phyloP scores from a whole-genome alignment of 2,797 vertebrate genomes.

The Botia almorhae region DNA sequence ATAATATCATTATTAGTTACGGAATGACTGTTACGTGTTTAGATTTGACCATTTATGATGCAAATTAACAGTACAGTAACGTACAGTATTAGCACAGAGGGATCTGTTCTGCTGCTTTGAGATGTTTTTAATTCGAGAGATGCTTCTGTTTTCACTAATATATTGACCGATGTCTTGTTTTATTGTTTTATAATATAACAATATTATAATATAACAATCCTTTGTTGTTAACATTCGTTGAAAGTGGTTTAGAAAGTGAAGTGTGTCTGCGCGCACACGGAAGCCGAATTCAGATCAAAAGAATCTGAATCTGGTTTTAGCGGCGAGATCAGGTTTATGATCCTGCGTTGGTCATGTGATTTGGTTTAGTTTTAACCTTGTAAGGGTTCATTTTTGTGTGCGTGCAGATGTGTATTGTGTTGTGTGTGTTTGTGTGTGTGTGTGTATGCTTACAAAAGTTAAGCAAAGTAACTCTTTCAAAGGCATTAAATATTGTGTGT shows the following conservation, averaged over 20 bases:
- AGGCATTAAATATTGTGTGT: slow-evolving; percentile 27
- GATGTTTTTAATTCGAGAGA: not conserved
- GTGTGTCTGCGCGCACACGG: not conserved
- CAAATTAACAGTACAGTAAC: slow-evolving; percentile 2
- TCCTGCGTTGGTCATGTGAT: not conserved
- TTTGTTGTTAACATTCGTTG: not conserved
- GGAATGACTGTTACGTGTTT: slow-evolving; percentile 5
- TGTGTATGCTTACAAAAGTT: not conserved
- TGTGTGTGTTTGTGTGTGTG: slow-evolving; percentile 14
- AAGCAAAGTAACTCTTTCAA: not conserved
- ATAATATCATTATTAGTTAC: not conserved
- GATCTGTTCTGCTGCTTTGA: slow-evolving; percentile 20
- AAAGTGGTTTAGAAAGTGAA: not conserved
- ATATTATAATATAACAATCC: too few relatives aligned
- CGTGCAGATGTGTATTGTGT: slow-evolving; percentile 12
- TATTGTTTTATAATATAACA: slow-evolving; percentile 20
- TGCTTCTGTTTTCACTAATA: slow-evolving; percentile 7
- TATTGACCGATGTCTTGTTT: slow-evolving; percentile 8
- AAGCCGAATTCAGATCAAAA: not conserved
- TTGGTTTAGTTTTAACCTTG: not conserved
- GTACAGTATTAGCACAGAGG: slow-evolving; percentile 25
- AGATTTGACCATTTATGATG: not conserved
- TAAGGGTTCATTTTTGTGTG: slow-evolving; percentile 10
- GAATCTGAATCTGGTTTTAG: not conserved
- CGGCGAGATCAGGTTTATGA: not conserved